Percentiles rank a stretch among this genome's conserved stretches.
Conservation (phyloP, 2,797 vertebrate species). For the Sebastes trivittatus region DNA sequence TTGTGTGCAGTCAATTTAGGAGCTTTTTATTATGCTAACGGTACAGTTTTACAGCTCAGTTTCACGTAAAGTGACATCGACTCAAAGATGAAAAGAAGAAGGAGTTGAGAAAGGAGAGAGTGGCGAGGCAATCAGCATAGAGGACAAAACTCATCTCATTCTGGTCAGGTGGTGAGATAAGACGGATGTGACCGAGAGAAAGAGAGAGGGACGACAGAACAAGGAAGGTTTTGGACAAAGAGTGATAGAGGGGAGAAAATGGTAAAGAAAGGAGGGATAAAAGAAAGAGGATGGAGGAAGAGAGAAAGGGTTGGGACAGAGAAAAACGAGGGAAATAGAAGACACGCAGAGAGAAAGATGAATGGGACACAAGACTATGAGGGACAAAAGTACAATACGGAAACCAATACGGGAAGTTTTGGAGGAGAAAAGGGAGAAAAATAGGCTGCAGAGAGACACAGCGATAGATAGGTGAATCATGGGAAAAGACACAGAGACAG, state of each 20-base stretch:
- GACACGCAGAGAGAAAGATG: conserved; percentile 15
- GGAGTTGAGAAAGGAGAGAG: background rate
- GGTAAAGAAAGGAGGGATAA: background rate
- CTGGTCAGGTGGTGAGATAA: conserved; percentile 22
- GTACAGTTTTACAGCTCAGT: background rate
- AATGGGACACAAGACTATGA: conserved; percentile 2
- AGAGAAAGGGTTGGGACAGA: background rate
- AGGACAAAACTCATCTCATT: conserved; percentile 21
- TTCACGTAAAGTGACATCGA: background rate
- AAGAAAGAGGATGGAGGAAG: background rate
- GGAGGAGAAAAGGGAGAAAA: background rate
- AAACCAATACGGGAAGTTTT: conserved; percentile 3
- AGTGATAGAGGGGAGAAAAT: background rate
- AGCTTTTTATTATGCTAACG: background rate
- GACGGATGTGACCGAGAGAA: conserved; percentile 5
- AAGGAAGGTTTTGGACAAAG: conserved; percentile 3
- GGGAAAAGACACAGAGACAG: background rate
- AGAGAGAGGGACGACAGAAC: background rate
- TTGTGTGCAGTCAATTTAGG: background rate
- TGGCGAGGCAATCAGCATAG: background rate
- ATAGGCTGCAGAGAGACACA: background rate
- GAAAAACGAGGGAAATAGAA: background rate
- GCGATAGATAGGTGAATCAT: conserved; percentile 19
- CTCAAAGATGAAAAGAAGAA: background rate
- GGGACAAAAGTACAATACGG: background rate